Base-by-base conservation (phyloP, 2,888 invertebrate genomes). In the Netelia virgata region DNA sequence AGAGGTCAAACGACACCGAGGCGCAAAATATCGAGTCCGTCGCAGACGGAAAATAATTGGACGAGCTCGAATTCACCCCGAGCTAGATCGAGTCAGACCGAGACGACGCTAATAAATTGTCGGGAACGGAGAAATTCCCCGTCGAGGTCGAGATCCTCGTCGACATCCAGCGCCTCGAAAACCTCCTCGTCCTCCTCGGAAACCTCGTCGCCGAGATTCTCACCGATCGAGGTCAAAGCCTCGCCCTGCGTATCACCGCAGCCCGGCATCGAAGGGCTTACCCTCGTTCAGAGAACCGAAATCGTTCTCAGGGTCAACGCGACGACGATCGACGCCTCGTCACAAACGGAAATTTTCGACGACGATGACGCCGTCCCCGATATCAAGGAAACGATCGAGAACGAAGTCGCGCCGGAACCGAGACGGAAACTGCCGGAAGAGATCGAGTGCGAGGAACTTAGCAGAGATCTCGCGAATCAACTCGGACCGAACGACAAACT, bases 381-480 rank as follows among this genome's bases (percentile, higher is more conserved):
- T 1, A 9, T 91, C 91, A 36, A 92, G 92, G 86, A 47, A 28
- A 73, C 86, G 64, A n/a, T 10, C 1, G 74, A 78, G 10, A 66
- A 76, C 11, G 88, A 88, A 47, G 70, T 85, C 1, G 94, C 95
- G 61, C 93, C 95, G 20, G 93, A 94, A 55, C 94, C 94, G 1
- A 94, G 96, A 85, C 95, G 95, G 89, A 96, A 96, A 88, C 94
- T 95, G 63, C 95, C 96, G 87, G 97, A 97, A 92, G 97, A 97
- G 93, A 95, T 97, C 88, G 97, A 97, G 89, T 97, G 97, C 94
- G 97, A 97, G 91, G 95, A 96, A 89, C 94, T 97, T 86, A 95
- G 96, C 63, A 94, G 95, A 85, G 96, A 96, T 91, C 94, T 96
- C 82, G 95, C 95, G 81, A 95, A 94, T 90, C 95, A 96, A 88